Evolutionary conservation across 2,797 vertebrate genomes (phyloP), one percentile per base, ranked within the genome.

Genomic region (Melanotaenia boesemani): DNA sequence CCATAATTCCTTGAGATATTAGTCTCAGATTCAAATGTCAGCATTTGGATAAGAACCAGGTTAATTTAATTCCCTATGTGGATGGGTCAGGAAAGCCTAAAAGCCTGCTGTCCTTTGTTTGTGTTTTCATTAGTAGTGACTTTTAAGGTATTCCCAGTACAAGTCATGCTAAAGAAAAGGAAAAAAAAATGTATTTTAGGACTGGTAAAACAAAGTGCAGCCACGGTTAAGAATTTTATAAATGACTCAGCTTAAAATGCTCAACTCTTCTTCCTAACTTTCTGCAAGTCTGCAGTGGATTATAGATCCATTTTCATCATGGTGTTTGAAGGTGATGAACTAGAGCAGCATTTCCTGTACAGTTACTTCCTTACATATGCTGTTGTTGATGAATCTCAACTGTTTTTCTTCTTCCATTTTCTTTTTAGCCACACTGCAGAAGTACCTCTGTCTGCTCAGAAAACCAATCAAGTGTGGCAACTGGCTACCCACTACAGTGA

Each of bases 21-120:
- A 84, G 89, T 86, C 80, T 72, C 69, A 67, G 88, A 88, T 91
- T 93, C 85, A 86, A 91, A 92, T 82, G 84, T 91, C 91, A 92
- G 92, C 90, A 88, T 91, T 92, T 91, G 90, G 87, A 92, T 88
- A 92, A 84, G 74, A 76, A 54, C 71, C 52, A 15, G 11, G 46
- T 74, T 83, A 78, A 85, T 88, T 72, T 37, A 11, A 54, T 26
- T 71, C 64, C 84, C 68, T 48, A 59, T 15, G 52, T 32, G 52
- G 75, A 85, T 84, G 81, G 89, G 63, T 55, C 80, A 88, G 86
- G 62, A 80, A 64, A 76, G 60, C 55, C 60, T 76, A 56, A 82
- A 88, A 70, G 67, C 76, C 70, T 39, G 39, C 77, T 80, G 63
- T 60, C 41, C 41, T 44, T 41, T 58, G 16, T 52, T 83, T 85